Base-by-base conservation (phyloP, 2,888 invertebrate species). In the Eudasyphora cyanicolor region DNA sequence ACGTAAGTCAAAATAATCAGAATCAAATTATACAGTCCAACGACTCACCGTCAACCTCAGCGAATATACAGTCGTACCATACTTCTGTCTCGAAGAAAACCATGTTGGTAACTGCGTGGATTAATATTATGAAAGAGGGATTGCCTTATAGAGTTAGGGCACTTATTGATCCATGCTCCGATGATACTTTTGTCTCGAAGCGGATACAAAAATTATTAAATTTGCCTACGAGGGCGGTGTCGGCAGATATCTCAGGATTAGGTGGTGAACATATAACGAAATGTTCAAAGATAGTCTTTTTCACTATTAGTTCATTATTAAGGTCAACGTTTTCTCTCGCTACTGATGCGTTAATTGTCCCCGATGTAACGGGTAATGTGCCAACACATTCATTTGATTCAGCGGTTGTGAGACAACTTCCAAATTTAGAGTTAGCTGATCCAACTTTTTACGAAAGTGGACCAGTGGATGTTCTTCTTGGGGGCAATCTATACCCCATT, bases 121-220 rank as follows among this genome's bases (percentile, higher is more conserved):
- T 70, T n/a, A 17, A 60, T 70, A 81, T n/a, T n/a, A n/a, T n/a
- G n/a, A n/a, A n/a, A n/a, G n/a, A n/a, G n/a, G n/a, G n/a, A n/a
- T n/a, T n/a, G n/a, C n/a, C n/a, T n/a, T n/a, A n/a, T n/a, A n/a
- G n/a, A n/a, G n/a, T n/a, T n/a, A n/a, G n/a, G n/a, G n/a, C n/a
- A n/a, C n/a, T n/a, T n/a, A n/a, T n/a, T n/a, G n/a, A n/a, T 42
- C 74, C 80, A 4, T 81, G 76, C 5, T 83, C 81, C 0, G 79
- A 81, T 17, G 81, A 71, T 2, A 73, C 80, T 0, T 79, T 85
- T 10, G 69, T 83, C 10, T 82, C 83, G 5, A 49, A 74, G 17
- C 27, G 70, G 0, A 35, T 79, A 19, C 51, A 69, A 14, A 75
- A 70, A 19, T 29, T 76, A 4, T 29, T 80, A 0, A 69, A 70